Percentiles rank a stretch among this genome's conserved stretches.
Conservation (phyloP, 2,797 vertebrate genomes). For the Rhynchonycteris naso region DNA sequence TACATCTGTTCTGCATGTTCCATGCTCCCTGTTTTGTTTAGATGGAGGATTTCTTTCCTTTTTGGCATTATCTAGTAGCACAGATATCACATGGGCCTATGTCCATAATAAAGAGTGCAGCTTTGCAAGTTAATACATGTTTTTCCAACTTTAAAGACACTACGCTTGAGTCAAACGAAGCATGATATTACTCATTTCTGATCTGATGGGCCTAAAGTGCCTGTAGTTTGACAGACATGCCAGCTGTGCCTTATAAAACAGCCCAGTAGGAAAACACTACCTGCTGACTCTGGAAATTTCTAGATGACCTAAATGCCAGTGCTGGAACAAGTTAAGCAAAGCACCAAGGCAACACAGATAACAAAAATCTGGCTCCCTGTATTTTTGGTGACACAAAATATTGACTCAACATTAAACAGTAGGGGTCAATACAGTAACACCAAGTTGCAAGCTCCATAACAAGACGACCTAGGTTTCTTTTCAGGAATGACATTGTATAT, state of each 20-base stretch:
- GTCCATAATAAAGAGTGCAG: not conserved
- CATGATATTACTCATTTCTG: not conserved
- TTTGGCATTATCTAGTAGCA: not conserved
- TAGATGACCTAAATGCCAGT: not conserved
- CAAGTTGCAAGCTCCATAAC: not conserved
- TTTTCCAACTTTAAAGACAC: conserved; percentile 23
- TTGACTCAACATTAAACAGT: not conserved
- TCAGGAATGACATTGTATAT: not conserved
- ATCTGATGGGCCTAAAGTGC: not conserved
- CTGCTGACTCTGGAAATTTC: conserved; percentile 31
- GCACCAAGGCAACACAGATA: not conserved
- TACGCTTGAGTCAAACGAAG: conserved; percentile 21
- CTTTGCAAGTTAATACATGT: not conserved
- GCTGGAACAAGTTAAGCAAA: conserved; percentile 38
- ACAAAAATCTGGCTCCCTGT: not conserved
- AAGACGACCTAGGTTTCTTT: not conserved
- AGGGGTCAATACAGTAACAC: not conserved
- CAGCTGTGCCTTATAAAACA: not conserved
- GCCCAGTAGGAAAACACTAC: not conserved
- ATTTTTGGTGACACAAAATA: not conserved
- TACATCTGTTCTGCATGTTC: not conserved
- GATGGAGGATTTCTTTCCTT: not conserved
- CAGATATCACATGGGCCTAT: not conserved
- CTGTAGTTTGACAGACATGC: not conserved
- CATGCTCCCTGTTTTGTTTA: not conserved